Percentiles rank a stretch among this genome's conserved stretches.
Evolutionary conservation across 2,113 vertebrate genomes (phyloP).

Genomic region (Anarhynchus alexandrinus): DNA sequence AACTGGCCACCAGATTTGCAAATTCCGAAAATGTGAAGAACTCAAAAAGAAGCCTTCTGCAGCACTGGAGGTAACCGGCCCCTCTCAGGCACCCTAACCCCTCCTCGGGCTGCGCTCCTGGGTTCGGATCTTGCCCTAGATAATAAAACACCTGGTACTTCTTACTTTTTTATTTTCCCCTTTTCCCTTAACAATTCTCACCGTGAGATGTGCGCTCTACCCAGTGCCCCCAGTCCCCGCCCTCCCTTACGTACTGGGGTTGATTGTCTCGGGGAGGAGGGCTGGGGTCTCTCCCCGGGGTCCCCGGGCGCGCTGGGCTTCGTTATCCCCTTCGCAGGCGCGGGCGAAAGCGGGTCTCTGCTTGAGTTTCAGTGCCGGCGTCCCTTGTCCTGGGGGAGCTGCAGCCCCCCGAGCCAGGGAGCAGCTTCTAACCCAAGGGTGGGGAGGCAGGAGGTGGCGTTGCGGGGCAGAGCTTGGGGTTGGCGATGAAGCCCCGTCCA

Average conservation of each 20-base stretch:
- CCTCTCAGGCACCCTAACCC: slow-evolving; percentile 68
- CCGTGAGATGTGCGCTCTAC: background rate
- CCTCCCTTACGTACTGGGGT: background rate
- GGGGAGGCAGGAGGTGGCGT: background rate
- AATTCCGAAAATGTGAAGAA: slow-evolving; percentile 99
- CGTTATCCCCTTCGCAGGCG: accelerated
- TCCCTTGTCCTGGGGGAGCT: background rate
- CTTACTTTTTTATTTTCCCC: slow-evolving; percentile 44
- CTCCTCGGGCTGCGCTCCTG: slow-evolving; percentile 73
- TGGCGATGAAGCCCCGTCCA: background rate
- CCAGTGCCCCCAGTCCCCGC: background rate
- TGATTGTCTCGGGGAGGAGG: background rate
- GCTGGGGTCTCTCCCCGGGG: background rate
- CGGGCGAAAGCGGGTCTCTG: accelerated
- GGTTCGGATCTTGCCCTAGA: slow-evolving; percentile 62
- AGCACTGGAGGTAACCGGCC: slow-evolving; percentile 94
- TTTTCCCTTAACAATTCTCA: slow-evolving; percentile 19
- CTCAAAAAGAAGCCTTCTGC: slow-evolving; percentile 99
- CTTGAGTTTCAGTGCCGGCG: background rate
- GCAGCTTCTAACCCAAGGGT: background rate
- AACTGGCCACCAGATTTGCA: slow-evolving; percentile 99
- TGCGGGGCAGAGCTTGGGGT: background rate
- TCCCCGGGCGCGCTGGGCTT: accelerated
- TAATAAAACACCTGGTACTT: slow-evolving; percentile 63
- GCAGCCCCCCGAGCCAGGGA: background rate